phyloP scores from a whole-genome alignment of 92 coral and sea anemone genomes.

The Plumapathes pennacea region DNA sequence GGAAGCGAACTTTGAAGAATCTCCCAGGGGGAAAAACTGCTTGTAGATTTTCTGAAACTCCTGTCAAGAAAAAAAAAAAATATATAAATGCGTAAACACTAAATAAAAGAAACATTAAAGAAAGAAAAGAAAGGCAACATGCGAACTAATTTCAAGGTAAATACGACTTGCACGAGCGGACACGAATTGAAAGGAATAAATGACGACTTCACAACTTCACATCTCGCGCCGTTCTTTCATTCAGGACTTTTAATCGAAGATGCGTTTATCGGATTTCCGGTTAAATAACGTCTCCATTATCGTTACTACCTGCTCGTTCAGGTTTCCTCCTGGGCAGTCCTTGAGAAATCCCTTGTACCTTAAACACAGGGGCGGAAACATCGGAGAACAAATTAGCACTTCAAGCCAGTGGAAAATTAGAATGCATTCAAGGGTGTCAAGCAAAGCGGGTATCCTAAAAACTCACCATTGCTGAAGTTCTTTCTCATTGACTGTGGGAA shows the following conservation, averaged over 20 bases:
- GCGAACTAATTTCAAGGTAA: no score
- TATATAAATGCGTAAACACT: neutral
- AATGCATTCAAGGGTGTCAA: neutral
- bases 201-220: no score
- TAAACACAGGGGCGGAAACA: neutral
- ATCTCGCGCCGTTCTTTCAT: no score
- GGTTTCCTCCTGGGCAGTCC: constrained; percentile 92
- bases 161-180: no score
- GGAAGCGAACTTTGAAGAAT: constrained; percentile 90
- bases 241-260: no score
- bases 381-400: constrained; percentile 6
- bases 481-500: constrained; percentile 83
- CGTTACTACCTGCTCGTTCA: constrained; percentile 84
- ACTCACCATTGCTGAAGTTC: constrained; percentile 96
- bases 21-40: constrained; percentile 96
- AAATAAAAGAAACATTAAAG: neutral
- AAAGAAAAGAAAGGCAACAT: no score
- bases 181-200: no score
- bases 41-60: constrained; percentile 96
- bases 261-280: no score
- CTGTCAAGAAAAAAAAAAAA: constrained; percentile 37
- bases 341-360: constrained; percentile 98
- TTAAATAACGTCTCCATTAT: no score
- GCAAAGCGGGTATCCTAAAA: no score
- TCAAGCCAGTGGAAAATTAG: neutral